Conservation (phyloP, 2,797 vertebrate species). For the Odontamblyopus rebecca region DNA sequence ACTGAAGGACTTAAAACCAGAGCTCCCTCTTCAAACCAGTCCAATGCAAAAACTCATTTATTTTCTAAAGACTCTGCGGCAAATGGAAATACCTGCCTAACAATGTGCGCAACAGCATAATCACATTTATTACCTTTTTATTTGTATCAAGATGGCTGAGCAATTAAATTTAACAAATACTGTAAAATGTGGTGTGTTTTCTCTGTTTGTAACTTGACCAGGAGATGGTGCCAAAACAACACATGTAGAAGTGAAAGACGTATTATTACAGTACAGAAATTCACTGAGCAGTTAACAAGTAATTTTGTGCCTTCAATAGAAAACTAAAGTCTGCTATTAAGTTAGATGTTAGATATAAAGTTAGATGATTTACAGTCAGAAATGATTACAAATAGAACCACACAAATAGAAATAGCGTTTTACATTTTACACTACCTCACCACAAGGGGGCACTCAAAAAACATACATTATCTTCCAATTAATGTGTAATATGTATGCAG, state of each 20-base stretch:
- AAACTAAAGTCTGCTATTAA: too few relatives aligned
- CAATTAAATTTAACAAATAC: slow-evolving; percentile 42
- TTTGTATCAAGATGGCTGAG: slow-evolving; percentile 34
- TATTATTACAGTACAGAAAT: background rate
- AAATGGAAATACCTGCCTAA: slow-evolving; percentile 18
- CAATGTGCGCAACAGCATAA: slow-evolving; percentile 1
- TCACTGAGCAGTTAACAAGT: too few relatives aligned
- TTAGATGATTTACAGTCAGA: too few relatives aligned
- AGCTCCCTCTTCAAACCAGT: background rate
- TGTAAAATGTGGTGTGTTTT: slow-evolving; percentile 4
- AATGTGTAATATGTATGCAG: too few relatives aligned
- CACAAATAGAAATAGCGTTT: too few relatives aligned
- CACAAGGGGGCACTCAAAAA: too few relatives aligned
- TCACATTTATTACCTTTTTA: slow-evolving; percentile 17
- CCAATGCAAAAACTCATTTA: slow-evolving; percentile 18
- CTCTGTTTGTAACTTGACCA: slow-evolving; percentile 15
- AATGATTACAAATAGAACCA: too few relatives aligned
- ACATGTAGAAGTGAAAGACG: background rate
- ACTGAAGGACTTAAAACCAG: slow-evolving; percentile 55
- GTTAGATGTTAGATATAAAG: too few relatives aligned
- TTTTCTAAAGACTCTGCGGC: slow-evolving; percentile 68
- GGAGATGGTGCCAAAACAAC: slow-evolving; percentile 27
- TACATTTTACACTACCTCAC: too few relatives aligned
- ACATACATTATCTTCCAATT: too few relatives aligned
- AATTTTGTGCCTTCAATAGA: too few relatives aligned